Percentiles rank a stretch among this genome's conserved stretches.
Evolutionary conservation across 2,797 vertebrate species (phyloP).

Genomic region (Simalia tracyae): DNA sequence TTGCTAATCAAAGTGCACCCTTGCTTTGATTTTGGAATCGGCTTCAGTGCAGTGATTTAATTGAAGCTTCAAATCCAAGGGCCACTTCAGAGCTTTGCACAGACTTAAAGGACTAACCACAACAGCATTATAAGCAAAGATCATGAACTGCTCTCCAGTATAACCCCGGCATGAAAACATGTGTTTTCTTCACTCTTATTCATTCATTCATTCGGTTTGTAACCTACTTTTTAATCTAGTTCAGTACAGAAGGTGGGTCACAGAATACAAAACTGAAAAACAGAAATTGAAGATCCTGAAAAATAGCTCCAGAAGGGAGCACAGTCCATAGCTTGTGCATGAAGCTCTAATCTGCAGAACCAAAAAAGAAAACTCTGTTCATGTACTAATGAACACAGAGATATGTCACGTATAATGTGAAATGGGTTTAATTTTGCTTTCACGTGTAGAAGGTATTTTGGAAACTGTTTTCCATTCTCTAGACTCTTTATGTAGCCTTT

Average conservation of each 20-base stretch:
- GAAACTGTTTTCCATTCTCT: neutral
- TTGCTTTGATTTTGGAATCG: too few relatives aligned
- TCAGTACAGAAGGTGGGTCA: neutral
- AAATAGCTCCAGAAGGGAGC: neutral
- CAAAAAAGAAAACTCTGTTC: neutral
- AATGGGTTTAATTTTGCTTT: neutral
- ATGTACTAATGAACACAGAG: neutral
- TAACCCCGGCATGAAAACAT: neutral
- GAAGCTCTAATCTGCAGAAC: neutral
- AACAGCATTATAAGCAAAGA: neutral
- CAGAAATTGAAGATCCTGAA: neutral
- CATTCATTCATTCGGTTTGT: neutral
- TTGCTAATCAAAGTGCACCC: too few relatives aligned
- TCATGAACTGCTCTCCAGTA: neutral
- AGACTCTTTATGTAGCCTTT: neutral
- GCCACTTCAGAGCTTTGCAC: too few relatives aligned
- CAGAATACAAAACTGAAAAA: neutral
- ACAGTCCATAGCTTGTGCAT: neutral
- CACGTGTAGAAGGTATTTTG: neutral
- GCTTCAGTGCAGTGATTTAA: too few relatives aligned
- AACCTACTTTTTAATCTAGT: neutral
- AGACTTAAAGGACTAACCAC: neutral
- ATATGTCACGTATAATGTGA: neutral
- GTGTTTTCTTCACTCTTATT: neutral
- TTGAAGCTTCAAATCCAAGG: too few relatives aligned